Percentiles rank a stretch among this genome's conserved stretches.
Conservation (phyloP, 2,113 vertebrate species). For the Nibea coibor region DNA sequence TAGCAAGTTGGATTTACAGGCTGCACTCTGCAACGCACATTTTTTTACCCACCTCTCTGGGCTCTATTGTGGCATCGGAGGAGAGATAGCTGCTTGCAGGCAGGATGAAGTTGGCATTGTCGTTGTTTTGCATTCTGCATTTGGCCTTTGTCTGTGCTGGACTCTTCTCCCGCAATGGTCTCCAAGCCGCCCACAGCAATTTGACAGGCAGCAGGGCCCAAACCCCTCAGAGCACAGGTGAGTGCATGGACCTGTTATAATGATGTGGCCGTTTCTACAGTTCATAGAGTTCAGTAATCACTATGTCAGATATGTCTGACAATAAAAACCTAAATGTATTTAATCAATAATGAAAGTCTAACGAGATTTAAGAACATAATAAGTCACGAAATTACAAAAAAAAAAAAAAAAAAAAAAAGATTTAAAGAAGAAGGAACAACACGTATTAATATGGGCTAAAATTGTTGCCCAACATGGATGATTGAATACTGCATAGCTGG, state of each 20-base stretch:
- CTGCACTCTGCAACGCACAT: not conserved
- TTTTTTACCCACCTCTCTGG: not conserved
- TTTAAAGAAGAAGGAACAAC: too few species aligned
- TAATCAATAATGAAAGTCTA: too few species aligned
- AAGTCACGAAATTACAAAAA: too few species aligned
- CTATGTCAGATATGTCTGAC: too few species aligned
- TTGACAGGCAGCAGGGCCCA: not conserved
- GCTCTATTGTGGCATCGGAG: not conserved
- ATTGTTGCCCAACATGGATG: too few species aligned
- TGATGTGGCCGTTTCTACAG: not conserved
- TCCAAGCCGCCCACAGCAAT: not conserved
- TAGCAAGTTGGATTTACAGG: not conserved
- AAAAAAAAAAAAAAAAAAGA: too few species aligned
- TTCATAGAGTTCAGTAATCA: not conserved
- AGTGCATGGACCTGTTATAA: not conserved
- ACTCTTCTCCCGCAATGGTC: not conserved
- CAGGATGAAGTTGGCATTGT: conserved; percentile 48
- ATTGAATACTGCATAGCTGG: too few species aligned
- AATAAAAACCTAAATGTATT: too few species aligned
- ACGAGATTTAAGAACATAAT: too few species aligned
- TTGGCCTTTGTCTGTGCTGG: not conserved
- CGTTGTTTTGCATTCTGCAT: conserved; percentile 42
- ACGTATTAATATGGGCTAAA: too few species aligned
- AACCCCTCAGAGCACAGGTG: conserved; percentile 43
- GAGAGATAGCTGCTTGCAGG: not conserved